Conservation (phyloP, 1,140 invertebrate genomes). For the Drosophila watanabei region DNA sequence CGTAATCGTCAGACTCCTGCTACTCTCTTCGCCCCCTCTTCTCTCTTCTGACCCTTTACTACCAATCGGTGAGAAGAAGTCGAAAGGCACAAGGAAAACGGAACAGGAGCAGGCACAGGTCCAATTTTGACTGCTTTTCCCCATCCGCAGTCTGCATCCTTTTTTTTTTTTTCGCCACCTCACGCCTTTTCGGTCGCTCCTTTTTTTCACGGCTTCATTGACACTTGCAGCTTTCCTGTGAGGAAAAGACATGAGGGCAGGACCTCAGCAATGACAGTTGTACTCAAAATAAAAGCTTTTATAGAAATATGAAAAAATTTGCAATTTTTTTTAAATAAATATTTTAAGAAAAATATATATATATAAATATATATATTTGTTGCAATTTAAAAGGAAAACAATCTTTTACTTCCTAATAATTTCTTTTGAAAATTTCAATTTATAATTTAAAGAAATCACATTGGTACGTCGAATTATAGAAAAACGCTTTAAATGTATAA, state of each 20-base stretch:
- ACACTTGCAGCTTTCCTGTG: constrained; percentile 40
- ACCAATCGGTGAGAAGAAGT: constrained; percentile 29
- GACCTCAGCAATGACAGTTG: constrained; percentile 11
- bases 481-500: too few relatives aligned
- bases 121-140: constrained; percentile 26
- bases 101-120: constrained; percentile 20
- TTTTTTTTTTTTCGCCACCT: not conserved
- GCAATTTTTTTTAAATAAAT: too few relatives aligned
- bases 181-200: constrained; percentile 14
- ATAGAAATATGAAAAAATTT: not conserved
- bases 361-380: too few relatives aligned
- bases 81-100: constrained; percentile 18
- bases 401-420: too few relatives aligned
- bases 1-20: constrained; percentile 51
- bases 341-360: too few relatives aligned
- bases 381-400: too few relatives aligned
- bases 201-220: constrained; percentile 30
- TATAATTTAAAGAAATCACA: too few relatives aligned
- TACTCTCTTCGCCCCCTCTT: not conserved
- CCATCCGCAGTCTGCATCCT: constrained; percentile 38
- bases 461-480: too few relatives aligned
- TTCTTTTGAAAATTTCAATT: too few relatives aligned
- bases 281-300: not conserved
- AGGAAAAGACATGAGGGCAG: constrained; percentile 1
- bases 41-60: constrained; percentile 20